Evolutionary conservation across 37 sponge, comb jelly and placozoan species (phyloP).

Genomic region (Theonella swinhoei): DNA sequence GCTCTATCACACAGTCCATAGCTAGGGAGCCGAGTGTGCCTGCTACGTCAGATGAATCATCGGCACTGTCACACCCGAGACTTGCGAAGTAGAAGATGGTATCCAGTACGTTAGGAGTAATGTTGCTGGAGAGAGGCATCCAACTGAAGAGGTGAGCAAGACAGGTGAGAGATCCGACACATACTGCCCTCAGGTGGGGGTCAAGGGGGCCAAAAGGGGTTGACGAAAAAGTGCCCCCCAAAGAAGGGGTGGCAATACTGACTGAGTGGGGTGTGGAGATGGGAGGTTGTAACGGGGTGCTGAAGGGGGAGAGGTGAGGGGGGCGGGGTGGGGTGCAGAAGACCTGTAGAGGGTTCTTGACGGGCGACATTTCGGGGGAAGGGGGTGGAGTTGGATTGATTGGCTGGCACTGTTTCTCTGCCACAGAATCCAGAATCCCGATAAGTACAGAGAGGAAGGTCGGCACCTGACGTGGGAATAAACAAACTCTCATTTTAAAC

Average conservation of each 20-base stretch:
- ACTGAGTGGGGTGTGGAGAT: background rate
- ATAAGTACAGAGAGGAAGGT: constrained; percentile 32
- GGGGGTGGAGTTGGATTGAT: constrained; percentile 58
- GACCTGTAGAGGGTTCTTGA: background rate
- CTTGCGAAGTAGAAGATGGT: constrained; percentile 76
- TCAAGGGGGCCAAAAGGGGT: constrained; percentile 58
- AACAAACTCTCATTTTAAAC: too few relatives aligned
- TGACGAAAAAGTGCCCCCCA: too few relatives aligned
- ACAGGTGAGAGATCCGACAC: constrained; percentile 56
- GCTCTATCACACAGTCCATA: constrained; percentile 80
- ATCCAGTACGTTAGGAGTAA: constrained; percentile 57
- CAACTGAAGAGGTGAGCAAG: constrained; percentile 83
- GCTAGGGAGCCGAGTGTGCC: constrained; percentile 74
- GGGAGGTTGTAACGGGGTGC: background rate
- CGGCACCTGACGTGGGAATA: constrained; percentile 14
- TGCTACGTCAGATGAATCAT: constrained; percentile 41
- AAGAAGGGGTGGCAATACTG: background rate
- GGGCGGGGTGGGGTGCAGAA: background rate
- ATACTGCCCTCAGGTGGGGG: constrained; percentile 44
- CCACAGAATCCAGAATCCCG: constrained; percentile 24
- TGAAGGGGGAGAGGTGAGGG: background rate
- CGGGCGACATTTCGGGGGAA: constrained; percentile 43
- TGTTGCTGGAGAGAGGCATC: constrained; percentile 67
- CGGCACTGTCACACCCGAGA: constrained; percentile 70
- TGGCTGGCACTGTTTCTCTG: constrained; percentile 40